Base-by-base conservation (phyloP, 2,797 vertebrate genomes). In the Jordanella pulchra region DNA sequence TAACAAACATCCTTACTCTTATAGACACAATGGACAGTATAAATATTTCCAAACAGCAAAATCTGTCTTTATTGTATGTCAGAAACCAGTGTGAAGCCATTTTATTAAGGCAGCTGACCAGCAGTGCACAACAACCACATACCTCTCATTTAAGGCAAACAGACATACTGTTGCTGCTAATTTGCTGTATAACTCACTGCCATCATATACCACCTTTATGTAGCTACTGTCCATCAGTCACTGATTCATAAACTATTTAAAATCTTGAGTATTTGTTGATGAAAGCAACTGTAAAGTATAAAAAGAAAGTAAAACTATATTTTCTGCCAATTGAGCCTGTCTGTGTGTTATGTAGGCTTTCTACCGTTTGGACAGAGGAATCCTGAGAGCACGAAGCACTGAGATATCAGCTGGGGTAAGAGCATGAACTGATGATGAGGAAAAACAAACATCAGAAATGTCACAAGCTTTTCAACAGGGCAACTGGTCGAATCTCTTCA, bases 371-470 rank as follows among this genome's bases (percentile, higher is more conserved):
- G 77, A 79, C 1, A 25, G n/a, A 3, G 84, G 86, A 7, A 83
- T 44, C 65, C 92, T 89, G 72, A 94, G 39, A 7, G 71, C 58
- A 58, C 90, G 79, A 50, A 94, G 69, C 47, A 73, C 71, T 3
- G 89, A 11, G 18, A 94, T 64, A 55, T 94, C 88, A 32, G 71
- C 82, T 55, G 92, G 91, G 58, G 66, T 86, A 45, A 94, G 86
- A 53, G 86, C 15, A 60, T 93, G 86, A 86, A 92, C 93, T 93
- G 81, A 73, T 66, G 61, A 51, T 71, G 58, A 75, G 48, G 32
- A 54, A 78, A 42, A 58, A 1, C 7, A 48, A 68, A 58, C 42
- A 3, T 48, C 39, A 60, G 13, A 21, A 54, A 69, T 48, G 35
- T 28, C 27, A 44, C 13, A 23, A 70, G 6, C 23, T 15, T 23